Evolutionary conservation across 2,888 invertebrate genomes (phyloP), one percentile per base, ranked within the genome.

Genomic region (Ormyrus thymus): DNA sequence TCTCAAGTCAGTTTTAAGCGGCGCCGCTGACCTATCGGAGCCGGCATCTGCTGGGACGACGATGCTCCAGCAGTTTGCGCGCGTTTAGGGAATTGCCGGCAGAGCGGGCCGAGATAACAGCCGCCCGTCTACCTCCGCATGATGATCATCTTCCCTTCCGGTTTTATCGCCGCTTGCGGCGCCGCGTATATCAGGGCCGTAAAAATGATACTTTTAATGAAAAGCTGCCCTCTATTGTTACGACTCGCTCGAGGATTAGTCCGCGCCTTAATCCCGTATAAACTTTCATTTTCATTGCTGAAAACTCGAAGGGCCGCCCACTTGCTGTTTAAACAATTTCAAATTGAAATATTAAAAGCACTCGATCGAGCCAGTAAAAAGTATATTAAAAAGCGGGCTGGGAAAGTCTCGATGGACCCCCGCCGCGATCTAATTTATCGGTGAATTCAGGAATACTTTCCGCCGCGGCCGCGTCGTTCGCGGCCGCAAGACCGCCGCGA

Each of bases 31-130:
- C 61, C 61, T 61, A 61, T 61, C 61, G 6, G 9, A 10, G 10
- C 10, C 3, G 10, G 11, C 61, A 61, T 61, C 61, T 45, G 1
- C 45, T 1, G 51, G 29, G 29, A 29, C 29, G 29, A 29, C 29
- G 29, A 29, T 29, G 43, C 65, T 65, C 65, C 43, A 1, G 66
- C 53, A 65, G 66, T 53, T 66, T 43, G 43, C 6, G 53, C 51
- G 51, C 53, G 66, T 66, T 66, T 66, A 66, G 66, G 66, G 66
- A 66, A 66, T 66, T 53, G 65, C 10, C 10, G 46, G 46, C n/a
- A 8, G 29, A 43, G 62, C 43, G 45, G 3, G 45, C 11, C 10
- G 43, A 45, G 43, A 62, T 62, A 64, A n/a, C 64, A 15, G 29
- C 29, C 48, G 64, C 13, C 13, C n/a, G 48, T 46, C 46, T 46